Conservation (phyloP, 2,888 invertebrate species). For the Eulithis testata region DNA sequence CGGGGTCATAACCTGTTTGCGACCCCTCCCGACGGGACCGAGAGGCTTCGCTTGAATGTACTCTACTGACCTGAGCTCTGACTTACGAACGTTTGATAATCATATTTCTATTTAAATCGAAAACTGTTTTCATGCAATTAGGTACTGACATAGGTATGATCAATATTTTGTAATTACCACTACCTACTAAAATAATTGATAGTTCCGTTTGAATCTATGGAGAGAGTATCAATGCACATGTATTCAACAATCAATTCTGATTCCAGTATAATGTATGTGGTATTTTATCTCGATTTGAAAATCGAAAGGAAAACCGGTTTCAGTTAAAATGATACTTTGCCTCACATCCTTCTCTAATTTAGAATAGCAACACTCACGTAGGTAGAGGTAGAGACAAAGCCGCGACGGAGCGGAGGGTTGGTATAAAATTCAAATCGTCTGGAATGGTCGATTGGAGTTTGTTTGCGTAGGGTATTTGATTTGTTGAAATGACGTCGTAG, state of each 20-base stretch:
- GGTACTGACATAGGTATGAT: no score
- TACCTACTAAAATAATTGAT: no score
- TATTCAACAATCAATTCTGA: no score
- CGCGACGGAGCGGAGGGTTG: conserved; percentile 28
- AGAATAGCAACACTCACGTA: conserved; percentile 18
- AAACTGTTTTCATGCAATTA: no score
- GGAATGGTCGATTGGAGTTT: conserved; percentile 72
- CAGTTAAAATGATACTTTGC: conserved; percentile 4
- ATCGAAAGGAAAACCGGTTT: neutral
- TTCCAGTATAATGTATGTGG: neutral
- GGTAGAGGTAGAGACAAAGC: conserved; percentile 42
- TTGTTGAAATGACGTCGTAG: conserved; percentile 75
- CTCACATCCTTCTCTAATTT: conserved; percentile 22
- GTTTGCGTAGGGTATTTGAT: conserved; percentile 76
- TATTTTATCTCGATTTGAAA: neutral
- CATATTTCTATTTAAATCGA: conserved; percentile 23
- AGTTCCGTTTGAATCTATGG: no score
- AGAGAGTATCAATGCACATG: no score
- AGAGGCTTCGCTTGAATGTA: conserved; percentile 70
- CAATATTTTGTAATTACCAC: no score
- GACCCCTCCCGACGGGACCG: conserved; percentile 80
- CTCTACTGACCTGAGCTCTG: conserved; percentile 71
- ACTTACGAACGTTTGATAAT: conserved; percentile 61
- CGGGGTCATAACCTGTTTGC: conserved; percentile 85
- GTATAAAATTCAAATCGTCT: conserved; percentile 73